Base-by-base conservation (phyloP, 2,888 invertebrate species). In the Sericinus montela region DNA sequence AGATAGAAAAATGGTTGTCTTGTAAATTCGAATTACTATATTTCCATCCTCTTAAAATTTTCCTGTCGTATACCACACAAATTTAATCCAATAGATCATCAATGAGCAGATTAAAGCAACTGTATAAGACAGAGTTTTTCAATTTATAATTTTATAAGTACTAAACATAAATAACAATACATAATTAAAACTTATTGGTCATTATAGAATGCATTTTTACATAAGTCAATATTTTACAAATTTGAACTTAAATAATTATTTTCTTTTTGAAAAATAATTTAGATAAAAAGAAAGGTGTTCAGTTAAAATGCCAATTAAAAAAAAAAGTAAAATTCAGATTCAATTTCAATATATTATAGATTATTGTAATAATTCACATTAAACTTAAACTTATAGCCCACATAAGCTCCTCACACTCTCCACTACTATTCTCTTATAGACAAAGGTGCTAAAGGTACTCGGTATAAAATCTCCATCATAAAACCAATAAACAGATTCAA, bases 331-430 rank as follows among this genome's bases (percentile, higher is more conserved):
- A 85, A 81, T 80, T 79, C 87, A 83, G 86, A 85, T 86, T 87
- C 85, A 87, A 85, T 87, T 85, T 87, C 86, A 87, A 87, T 87
- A 87, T 87, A 87, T 87, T 87, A 87, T 87, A 87, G 87, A 86
- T 87, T 87, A 87, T 87, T 84, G 86, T 87, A 87, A 83, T 83
- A 83, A 86, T 87, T 87, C 87, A 87, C 87, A 87, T 86, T 85
- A 85, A 86, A 86, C 86, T 86, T 86, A 87, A 84, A 79, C 84
- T 85, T 84, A 84, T 84, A 82, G 79, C 86, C 85, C 86, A 87
- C 83, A 80, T 83, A 84, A 86, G 84, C 86, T 86, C 86, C 84
- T 84, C 83, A 77, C 85, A 78, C 75, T 79, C 73, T 79, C 75
- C 74, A 80, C 82, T 79, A 80, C 72, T 32, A 32, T 11, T 45